Conservation (phyloP, 2,113 vertebrate genomes). For the Turnix velox region DNA sequence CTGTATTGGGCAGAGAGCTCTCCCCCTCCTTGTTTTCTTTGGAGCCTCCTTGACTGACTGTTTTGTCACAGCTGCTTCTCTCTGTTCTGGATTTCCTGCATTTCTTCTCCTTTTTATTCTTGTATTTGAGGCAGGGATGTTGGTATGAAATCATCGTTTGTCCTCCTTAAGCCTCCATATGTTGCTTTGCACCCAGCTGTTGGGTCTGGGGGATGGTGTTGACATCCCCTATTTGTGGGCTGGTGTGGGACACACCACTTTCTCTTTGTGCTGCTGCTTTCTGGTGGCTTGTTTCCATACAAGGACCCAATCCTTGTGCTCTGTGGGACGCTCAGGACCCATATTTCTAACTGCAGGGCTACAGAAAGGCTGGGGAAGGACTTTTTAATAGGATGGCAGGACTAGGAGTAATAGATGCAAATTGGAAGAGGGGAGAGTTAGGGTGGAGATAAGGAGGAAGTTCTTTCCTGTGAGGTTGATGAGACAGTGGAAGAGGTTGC, state of each 20-base stretch:
- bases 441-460: too few relatives aligned
- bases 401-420: too few relatives aligned
- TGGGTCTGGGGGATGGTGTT: neutral
- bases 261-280: neutral
- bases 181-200: neutral
- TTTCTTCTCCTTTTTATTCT: neutral
- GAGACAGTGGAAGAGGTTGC: too few relatives aligned
- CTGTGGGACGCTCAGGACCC: fast-evolving
- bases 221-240: too few relatives aligned
- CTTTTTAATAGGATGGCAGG: too few relatives aligned
- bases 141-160: neutral
- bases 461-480: too few relatives aligned
- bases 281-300: fast-evolving
- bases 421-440: too few relatives aligned
- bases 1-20: neutral
- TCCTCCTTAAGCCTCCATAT: neutral
- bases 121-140: neutral
- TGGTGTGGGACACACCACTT: fast-evolving
- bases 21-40: neutral
- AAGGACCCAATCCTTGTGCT: neutral
- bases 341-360: neutral
- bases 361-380: too few relatives aligned
- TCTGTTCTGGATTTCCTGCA: neutral
- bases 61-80: neutral
- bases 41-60: neutral